Percentiles rank a stretch among this genome's conserved stretches.
Evolutionary conservation across 2,113 vertebrate genomes (phyloP).

Genomic region (Fregetta grallaria): DNA sequence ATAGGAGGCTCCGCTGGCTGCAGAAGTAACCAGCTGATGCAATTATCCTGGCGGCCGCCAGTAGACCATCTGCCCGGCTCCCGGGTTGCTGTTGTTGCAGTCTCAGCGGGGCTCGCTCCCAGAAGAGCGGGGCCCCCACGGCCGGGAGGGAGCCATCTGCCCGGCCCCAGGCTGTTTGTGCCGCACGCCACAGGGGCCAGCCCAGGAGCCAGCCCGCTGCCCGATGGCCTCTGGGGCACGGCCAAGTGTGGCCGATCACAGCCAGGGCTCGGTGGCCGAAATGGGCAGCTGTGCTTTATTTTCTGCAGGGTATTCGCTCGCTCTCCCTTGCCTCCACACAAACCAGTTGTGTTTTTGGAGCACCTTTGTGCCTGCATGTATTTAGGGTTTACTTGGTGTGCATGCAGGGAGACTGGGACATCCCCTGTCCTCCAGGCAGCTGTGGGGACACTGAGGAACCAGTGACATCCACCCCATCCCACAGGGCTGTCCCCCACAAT

Average conservation of each 20-base stretch:
- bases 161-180: conserved; percentile 2
- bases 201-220: not conserved
- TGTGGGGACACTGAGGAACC: not conserved
- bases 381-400: not conserved
- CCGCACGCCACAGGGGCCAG: not conserved
- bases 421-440: not conserved
- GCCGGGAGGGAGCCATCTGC: conserved; percentile 61
- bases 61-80: conserved; percentile 68
- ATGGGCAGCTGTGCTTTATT: not conserved
- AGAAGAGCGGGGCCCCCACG: conserved; percentile 31
- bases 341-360: not conserved
- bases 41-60: conserved; percentile 53
- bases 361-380: not conserved
- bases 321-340: not conserved
- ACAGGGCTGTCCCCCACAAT: not conserved
- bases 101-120: conserved; percentile 62
- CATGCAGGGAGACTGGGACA: not conserved
- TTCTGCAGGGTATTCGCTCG: not conserved
- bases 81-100: conserved; percentile 61
- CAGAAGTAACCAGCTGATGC: conserved; percentile 62
- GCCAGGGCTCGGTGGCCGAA: not conserved
- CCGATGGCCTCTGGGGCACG: not conserved
- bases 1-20: conserved; percentile 31
- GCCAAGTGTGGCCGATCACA: not conserved
- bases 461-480: not conserved